Conservation (phyloP, 1,140 invertebrate species). For the Stenopsyche tienmushanensis region DNA sequence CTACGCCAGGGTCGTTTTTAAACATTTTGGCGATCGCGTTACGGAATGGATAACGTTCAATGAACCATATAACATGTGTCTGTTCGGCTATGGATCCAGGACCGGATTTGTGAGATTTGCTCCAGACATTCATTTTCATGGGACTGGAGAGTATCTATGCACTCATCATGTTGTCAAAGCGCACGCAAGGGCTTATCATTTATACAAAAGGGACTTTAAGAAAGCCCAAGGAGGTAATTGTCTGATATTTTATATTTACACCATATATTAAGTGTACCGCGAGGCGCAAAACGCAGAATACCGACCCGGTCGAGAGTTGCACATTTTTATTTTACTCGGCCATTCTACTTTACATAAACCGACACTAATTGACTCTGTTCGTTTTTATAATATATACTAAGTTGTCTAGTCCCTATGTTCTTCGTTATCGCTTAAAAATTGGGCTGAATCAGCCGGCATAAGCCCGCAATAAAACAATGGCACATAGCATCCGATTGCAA, state of each 20-base stretch:
- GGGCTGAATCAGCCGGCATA: no score
- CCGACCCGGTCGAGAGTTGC: no score
- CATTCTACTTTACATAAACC: no score
- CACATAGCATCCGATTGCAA: no score
- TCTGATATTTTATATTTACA: background rate
- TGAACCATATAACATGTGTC: constrained; percentile 44
- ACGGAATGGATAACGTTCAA: constrained; percentile 48
- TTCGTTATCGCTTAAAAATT: no score
- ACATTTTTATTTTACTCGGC: no score
- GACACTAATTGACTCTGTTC: no score
- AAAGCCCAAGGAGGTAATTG: constrained; percentile 44
- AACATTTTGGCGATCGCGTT: constrained; percentile 49
- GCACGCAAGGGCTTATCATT: constrained; percentile 57
- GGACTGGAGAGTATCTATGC: constrained; percentile 54
- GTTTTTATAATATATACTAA: no score
- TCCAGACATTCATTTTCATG: constrained; percentile 42
- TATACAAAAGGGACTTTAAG: constrained; percentile 48
- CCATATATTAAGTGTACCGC: no score
- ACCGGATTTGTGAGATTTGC: constrained; percentile 37
- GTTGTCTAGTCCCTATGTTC: no score
- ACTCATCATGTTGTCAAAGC: constrained; percentile 57
- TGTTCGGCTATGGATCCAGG: constrained; percentile 35
- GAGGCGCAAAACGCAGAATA: no score
- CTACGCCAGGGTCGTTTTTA: constrained; percentile 50
- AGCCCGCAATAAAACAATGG: no score